phyloP scores from a whole-genome alignment of 2,797 vertebrate genomes.

The Anguilla megastoma region DNA sequence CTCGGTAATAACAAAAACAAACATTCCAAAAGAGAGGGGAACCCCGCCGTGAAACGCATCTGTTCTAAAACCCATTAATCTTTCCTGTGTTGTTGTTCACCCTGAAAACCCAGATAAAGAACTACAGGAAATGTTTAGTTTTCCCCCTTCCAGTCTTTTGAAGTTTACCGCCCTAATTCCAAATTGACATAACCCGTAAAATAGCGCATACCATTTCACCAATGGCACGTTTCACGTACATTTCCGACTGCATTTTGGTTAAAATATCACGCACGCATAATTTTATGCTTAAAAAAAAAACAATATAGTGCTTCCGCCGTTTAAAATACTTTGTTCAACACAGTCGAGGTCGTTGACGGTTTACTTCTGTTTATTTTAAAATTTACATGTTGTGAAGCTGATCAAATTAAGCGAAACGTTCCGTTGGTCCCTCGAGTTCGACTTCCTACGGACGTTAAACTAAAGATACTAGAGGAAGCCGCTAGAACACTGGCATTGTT shows the following conservation, averaged over 20 bases:
- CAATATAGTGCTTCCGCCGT: background rate
- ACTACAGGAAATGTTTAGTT: constrained; percentile 75
- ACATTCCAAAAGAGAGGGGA: constrained; percentile 65
- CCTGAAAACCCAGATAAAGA: constrained; percentile 77
- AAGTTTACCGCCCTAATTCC: constrained; percentile 49
- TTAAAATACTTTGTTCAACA: constrained; percentile 9
- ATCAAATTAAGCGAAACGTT: background rate
- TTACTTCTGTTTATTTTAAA: background rate
- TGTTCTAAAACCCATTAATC: constrained; percentile 75
- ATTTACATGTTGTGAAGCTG: background rate
- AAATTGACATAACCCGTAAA: background rate
- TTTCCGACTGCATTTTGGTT: constrained; percentile 6
- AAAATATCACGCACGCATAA: background rate
- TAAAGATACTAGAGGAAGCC: background rate
- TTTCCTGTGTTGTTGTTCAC: constrained; percentile 71
- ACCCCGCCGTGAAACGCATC: constrained; percentile 68
- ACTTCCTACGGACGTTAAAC: background rate
- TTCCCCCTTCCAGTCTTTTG: constrained; percentile 62
- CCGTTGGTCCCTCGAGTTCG: background rate
- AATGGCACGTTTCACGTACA: constrained; percentile 6
- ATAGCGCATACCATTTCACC: background rate
- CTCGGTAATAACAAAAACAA: constrained; percentile 73
- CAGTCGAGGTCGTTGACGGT: background rate
- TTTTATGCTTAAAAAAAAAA: background rate
- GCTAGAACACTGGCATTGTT: constrained; percentile 3